These are phyloP conservation scores for Tamandua tetradactyla DNA, from an alignment of 2,797 vertebrate species.

Conservation along the genomic window DNA sequence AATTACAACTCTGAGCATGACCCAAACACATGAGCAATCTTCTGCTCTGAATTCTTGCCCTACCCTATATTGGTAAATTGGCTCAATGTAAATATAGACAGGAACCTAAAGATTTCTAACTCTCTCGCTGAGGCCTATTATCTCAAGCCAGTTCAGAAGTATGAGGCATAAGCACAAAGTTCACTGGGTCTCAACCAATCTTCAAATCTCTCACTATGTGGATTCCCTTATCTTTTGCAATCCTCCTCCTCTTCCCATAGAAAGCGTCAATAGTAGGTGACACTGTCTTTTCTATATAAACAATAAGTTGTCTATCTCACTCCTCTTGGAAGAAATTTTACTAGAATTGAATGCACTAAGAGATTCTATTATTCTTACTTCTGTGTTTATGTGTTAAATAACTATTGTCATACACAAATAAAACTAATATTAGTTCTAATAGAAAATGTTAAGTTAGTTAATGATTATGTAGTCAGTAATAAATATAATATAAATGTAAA, in stretches of 20 bases:
- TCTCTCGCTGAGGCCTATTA: background rate
- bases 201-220: background rate
- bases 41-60: background rate
- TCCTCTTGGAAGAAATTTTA: background rate
- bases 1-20: background rate
- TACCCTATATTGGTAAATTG: background rate
- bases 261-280: background rate
- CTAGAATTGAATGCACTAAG: background rate
- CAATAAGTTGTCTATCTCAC: background rate
- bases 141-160: background rate
- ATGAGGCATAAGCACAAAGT: background rate
- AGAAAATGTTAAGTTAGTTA: background rate
- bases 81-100: background rate
- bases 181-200: rapidly evolving
- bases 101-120: background rate
- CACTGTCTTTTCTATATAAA: background rate
- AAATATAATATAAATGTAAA: background rate
- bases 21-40: background rate
- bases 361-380: background rate
- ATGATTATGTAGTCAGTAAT: background rate
- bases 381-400: background rate
- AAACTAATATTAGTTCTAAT: background rate
- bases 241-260: background rate
- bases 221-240: background rate
- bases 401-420: background rate